Evolutionary conservation across 2,888 invertebrate genomes (phyloP).

Genomic region (Zaprionus lineosus): DNA sequence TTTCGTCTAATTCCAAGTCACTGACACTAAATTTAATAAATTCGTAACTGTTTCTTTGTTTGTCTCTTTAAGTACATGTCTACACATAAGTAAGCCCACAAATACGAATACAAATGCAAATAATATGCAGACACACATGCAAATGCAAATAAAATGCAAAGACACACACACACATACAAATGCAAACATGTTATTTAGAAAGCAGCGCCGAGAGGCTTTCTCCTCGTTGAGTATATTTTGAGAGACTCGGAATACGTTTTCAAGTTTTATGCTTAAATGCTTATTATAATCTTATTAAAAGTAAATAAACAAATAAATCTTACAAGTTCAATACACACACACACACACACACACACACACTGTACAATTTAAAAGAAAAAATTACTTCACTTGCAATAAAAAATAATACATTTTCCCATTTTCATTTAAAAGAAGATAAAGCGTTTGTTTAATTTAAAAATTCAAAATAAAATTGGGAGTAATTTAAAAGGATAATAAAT

Average conservation of each 20-base stretch:
- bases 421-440: conserved; percentile 11
- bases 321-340: conserved; percentile 30
- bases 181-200: too few species aligned
- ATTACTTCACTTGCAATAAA: conserved; percentile 50
- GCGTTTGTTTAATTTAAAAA: too few species aligned
- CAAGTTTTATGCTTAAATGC: conserved; percentile 49
- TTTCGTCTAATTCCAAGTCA: conserved; percentile 65
- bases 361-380: conserved; percentile 36
- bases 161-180: too few species aligned
- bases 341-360: conserved; percentile 28
- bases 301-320: too few species aligned
- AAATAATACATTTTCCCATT: conserved; percentile 41
- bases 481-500: too few species aligned
- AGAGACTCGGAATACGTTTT: conserved; percentile 31
- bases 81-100: too few species aligned
- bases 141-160: too few species aligned
- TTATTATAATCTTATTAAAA: too few species aligned
- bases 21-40: conserved; percentile 34
- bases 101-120: too few species aligned
- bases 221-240: conserved; percentile 12
- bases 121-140: too few species aligned
- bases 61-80: conserved; percentile 8
- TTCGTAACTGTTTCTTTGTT: conserved; percentile 25
- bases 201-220: conserved; percentile 61
- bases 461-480: too few species aligned